Evolutionary conservation across 37 sponge, comb jelly and placozoan species (phyloP), one percentile per base, ranked within the genome.

Genomic region (Theonella swinhoei): DNA sequence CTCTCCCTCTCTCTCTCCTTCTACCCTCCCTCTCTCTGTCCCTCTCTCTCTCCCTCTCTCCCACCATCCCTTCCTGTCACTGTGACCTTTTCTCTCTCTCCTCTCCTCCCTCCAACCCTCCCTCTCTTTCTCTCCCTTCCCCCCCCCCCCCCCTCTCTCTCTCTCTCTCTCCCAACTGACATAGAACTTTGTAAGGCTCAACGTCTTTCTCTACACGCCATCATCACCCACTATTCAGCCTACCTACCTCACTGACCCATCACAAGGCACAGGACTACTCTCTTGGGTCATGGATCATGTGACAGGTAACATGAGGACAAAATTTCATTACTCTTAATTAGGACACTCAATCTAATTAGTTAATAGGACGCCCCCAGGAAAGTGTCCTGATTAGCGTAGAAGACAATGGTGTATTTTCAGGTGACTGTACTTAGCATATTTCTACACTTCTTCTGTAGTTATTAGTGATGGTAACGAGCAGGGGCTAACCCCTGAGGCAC

Each of bases 21-120:
- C 68, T 68, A 11, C 25, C 42, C 25, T n/a, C 41, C 76, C 33
- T 26, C 67, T 22, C 25, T 59, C 39, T 1, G 20, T 26, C 25
- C 20, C 58, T 38, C 73, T 35, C 17, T 24, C 73, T 79, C 7
- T 89, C 58, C 75, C 74, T 62, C 25, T 78, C 75, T 4, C 71
- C 61, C 71, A 3, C 32, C 32, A 1, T 37, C 68, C n/a, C n/a
- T n/a, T n/a, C n/a, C n/a, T n/a, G n/a, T n/a, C n/a, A n/a, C 25
- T 11, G 11, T 11, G 43, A 74, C 37, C 22, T 74, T 25, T 9
- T 43, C 43, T 43, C n/a, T 23, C n/a, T 43, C 77, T 58, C 25
- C 29, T 19, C 60, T 58, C 60, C 60, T 19, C 19, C 60, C 60
- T 58, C 19, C 19, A 11, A 58, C 60, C 19, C 60, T 19, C 19